Evolutionary conservation across 35 echinoderm and acorn worm species (phyloP), one percentile per base, ranked within the genome.

Genomic region (Hemicentrotus pulcherrimus): DNA sequence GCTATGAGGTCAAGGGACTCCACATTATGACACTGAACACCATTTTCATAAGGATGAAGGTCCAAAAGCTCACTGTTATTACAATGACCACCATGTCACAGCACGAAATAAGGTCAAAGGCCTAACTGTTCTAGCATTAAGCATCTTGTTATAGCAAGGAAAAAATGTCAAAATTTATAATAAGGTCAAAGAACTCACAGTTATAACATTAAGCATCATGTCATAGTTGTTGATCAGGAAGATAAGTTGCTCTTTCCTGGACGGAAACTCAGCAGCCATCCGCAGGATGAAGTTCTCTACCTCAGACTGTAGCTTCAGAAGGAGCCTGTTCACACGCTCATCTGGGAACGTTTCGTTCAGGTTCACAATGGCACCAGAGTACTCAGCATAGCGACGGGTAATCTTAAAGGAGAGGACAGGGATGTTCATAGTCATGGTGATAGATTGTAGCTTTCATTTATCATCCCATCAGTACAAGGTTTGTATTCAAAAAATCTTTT

Each of bases 151-250:
- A 47, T 13, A 28, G 28, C 13, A 32, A 15, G 31, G 22, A 41
- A 19, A 8, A 60, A 59, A 30, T 55, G 22, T 30, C 61, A 55
- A 15, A 61, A n/a, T 19, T 61, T 55, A 9, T 2, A 55, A 55
- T 59, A 47, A 47, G 22, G 94, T 31, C 59, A 46, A 48, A 47
- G 32, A 9, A 96, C 98, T 97, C 88, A 99, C 98, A 46, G 96
- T 98, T 58, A 99, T 99, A 31, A 99, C 98, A 95, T 94, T 96
- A n/a, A 99, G 94, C 98, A 99, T 99, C 96, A 99, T 97, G 94
- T 99, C 98, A 94, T 99, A 99, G 95, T 99, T 99, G 86, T 99
- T 99, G 48, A 99, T 99, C 22, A 99, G 97, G 71, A 99, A 99
- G 95, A 99, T 99, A 94, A 99, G 97, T 86, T 99, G 98, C 71